Evolutionary conservation across 1,140 invertebrate genomes (phyloP).

Genomic region (Lasioglossum baleicum): DNA sequence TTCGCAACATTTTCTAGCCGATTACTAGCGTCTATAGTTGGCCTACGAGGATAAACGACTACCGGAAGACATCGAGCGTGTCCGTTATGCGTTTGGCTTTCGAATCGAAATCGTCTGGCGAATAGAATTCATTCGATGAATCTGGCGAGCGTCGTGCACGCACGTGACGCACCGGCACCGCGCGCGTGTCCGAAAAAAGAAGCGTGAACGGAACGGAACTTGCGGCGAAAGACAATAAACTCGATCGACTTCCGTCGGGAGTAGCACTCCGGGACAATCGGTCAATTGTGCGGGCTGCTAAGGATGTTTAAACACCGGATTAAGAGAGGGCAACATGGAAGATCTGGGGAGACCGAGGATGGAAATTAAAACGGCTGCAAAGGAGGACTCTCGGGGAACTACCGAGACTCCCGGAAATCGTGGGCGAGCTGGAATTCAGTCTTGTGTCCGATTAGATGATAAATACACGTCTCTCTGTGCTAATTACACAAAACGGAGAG

Average conservation of each 20-base stretch:
- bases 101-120: no score
- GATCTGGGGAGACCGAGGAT: constrained; percentile 1
- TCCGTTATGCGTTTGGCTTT: no score
- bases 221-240: constrained; percentile 59
- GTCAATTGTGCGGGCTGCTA: constrained; percentile 37
- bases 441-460: background rate
- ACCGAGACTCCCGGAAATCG: constrained; percentile 27
- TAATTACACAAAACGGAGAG: background rate
- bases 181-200: constrained; percentile 62
- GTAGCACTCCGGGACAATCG: constrained; percentile 47
- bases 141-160: background rate
- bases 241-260: constrained; percentile 64
- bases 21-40: background rate
- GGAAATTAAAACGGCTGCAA: constrained; percentile 22
- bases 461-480: background rate
- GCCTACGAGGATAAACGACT: background rate
- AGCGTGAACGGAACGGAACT: constrained; percentile 17
- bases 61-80: background rate
- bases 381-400: background rate
- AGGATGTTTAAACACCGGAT: constrained; percentile 65
- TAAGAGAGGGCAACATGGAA: constrained; percentile 39
- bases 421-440: constrained; percentile 33
- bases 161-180: constrained; percentile 48
- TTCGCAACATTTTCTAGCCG: no score
- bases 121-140: background rate